Conservation (phyloP, 2,797 vertebrate species). For the Sphenopsis melanotis region DNA sequence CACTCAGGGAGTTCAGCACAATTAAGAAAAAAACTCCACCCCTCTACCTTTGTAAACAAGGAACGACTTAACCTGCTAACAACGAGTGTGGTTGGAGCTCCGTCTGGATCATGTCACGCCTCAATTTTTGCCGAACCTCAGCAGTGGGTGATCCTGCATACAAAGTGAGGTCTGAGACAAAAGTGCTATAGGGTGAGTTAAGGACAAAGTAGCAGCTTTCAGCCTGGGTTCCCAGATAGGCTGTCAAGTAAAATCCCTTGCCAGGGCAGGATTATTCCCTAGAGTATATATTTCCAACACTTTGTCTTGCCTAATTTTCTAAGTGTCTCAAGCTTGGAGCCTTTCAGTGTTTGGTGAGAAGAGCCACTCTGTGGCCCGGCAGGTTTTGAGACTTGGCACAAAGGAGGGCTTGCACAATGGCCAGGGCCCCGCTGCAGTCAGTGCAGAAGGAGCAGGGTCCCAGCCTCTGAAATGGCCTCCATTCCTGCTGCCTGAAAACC, state of each 20-base stretch:
- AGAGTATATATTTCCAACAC: background rate
- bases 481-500: background rate
- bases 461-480: background rate
- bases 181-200: constrained; percentile 55
- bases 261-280: constrained; percentile 1
- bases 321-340: background rate
- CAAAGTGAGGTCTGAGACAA: constrained; percentile 24
- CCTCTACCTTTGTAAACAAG: background rate
- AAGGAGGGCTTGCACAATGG: background rate
- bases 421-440: background rate
- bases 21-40: background rate
- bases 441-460: background rate
- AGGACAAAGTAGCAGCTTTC: constrained; percentile 54
- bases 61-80: constrained; percentile 15
- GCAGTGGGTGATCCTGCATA: constrained; percentile 18
- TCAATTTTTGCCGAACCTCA: background rate
- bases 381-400: background rate
- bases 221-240: background rate
- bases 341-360: background rate
- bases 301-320: background rate
- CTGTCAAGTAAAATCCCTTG: constrained; percentile 21
- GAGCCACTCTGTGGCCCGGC: background rate
- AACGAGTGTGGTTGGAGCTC: background rate
- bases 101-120: background rate
- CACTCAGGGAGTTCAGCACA: background rate